phyloP scores from a whole-genome alignment of 2,797 vertebrate genomes.

The Gobionotothen gibberifrons region DNA sequence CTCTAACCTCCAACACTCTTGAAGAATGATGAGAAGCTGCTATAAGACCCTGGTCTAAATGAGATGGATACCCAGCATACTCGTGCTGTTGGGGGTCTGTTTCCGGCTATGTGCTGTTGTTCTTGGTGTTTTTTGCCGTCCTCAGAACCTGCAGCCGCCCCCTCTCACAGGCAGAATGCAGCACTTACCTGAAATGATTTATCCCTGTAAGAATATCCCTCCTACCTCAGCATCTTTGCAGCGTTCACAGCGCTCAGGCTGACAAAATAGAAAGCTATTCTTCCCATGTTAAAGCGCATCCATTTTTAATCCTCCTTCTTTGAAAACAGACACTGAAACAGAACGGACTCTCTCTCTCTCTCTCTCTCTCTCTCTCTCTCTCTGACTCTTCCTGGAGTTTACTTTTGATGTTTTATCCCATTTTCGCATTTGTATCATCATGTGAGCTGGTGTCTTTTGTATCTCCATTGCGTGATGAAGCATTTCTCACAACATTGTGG shows the following conservation, averaged over 20 bases:
- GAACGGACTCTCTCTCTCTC: conserved; percentile 11
- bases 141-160: conserved; percentile 21
- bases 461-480: conserved; percentile 3
- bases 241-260: conserved; percentile 38
- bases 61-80: conserved; percentile 18
- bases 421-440: conserved; percentile 31
- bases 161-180: conserved; percentile 23
- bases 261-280: conserved; percentile 61
- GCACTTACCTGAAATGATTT: conserved; percentile 52
- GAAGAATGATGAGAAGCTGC: conserved; percentile 12
- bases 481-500: conserved; percentile 19
- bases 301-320: conserved; percentile 66
- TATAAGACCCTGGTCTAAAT: neutral
- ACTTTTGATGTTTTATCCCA: conserved; percentile 55
- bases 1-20: conserved; percentile 3
- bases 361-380: neutral
- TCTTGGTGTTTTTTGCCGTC: conserved; percentile 22
- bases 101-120: conserved; percentile 24
- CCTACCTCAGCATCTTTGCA: neutral
- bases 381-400: conserved; percentile 33
- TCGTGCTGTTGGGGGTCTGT: conserved; percentile 14
- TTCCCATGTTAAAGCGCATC: conserved; percentile 57
- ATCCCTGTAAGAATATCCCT: conserved; percentile 26
- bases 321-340: conserved; percentile 22
- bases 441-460: conserved; percentile 2